Conservation (phyloP, 2,797 vertebrate genomes). For the Enteromius unitaeniatus region DNA sequence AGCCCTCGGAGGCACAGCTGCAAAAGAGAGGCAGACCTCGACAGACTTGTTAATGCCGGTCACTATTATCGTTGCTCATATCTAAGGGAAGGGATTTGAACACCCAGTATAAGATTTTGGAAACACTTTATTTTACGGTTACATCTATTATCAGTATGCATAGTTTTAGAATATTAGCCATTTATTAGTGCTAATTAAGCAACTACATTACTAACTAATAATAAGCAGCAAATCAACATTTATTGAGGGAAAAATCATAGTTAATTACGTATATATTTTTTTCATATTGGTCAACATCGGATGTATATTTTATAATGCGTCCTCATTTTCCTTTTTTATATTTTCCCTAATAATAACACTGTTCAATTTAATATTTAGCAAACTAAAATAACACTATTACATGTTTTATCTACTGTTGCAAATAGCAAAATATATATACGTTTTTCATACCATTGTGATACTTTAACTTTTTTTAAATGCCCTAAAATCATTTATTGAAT, state of each 20-base stretch:
- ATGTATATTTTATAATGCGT: not conserved
- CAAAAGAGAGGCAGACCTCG: constrained; percentile 47
- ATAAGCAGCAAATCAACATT: too few species aligned
- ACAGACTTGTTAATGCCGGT: not conserved
- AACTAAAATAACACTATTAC: too few species aligned
- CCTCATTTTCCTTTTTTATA: not conserved
- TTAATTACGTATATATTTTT: not conserved
- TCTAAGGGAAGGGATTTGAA: not conserved
- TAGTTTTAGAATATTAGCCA: too few species aligned
- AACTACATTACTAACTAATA: too few species aligned
- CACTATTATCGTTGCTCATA: not conserved
- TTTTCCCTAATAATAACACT: not conserved
- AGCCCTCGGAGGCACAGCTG: constrained; percentile 66
- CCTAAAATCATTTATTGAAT: not conserved
- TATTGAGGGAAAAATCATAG: too few species aligned
- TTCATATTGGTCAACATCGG: not conserved
- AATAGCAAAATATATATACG: not conserved
- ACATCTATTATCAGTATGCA: too few species aligned
- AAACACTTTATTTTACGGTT: too few species aligned
- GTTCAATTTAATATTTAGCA: too few species aligned
- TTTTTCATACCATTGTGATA: not conserved
- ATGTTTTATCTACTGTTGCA: too few species aligned
- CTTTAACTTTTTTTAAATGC: not conserved
- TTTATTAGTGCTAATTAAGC: too few species aligned
- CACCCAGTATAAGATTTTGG: not conserved